phyloP scores from a whole-genome alignment of 2,113 vertebrate genomes.

The Polyodon spathula region DNA sequence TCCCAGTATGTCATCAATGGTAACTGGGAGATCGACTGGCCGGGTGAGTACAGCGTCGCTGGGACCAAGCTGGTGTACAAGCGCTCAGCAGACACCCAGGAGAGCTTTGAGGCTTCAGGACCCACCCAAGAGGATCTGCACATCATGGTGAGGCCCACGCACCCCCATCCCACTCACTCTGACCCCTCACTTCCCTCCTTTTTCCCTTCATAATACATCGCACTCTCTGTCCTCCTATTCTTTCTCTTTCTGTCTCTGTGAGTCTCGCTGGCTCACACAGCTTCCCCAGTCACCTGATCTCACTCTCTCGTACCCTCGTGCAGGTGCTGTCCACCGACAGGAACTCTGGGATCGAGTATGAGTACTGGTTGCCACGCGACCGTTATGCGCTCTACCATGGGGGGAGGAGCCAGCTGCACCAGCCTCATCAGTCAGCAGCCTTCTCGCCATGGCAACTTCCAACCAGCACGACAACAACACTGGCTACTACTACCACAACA shows the following conservation, averaged over 20 bases:
- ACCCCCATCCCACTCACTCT: neutral
- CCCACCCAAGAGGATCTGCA: slow-evolving; percentile 75
- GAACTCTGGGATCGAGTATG: slow-evolving; percentile 75
- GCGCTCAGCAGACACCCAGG: slow-evolving; percentile 59
- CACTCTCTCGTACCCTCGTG: too few species aligned
- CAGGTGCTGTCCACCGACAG: slow-evolving; percentile 79
- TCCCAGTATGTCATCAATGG: slow-evolving; percentile 82
- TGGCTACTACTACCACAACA: slow-evolving; percentile 24
- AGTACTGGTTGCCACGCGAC: slow-evolving; percentile 82
- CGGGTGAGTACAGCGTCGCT: slow-evolving; percentile 66
- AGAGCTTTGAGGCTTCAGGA: slow-evolving; percentile 70
- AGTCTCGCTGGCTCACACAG: too few species aligned
- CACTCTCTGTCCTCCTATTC: too few species aligned
- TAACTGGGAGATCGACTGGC: slow-evolving; percentile 71
- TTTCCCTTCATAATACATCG: neutral
- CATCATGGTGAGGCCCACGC: slow-evolving; percentile 60
- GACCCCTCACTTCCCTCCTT: neutral
- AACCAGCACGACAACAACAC: slow-evolving; percentile 17
- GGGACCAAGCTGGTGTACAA: slow-evolving; percentile 72
- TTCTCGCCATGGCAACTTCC: slow-evolving; percentile 43
- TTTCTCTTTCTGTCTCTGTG: too few species aligned
- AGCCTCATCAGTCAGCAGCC: slow-evolving; percentile 51
- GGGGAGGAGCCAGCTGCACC: slow-evolving; percentile 50
- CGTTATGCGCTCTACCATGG: slow-evolving; percentile 52
- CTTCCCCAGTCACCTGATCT: too few species aligned